Base-by-base conservation (phyloP, 1,140 invertebrate species). In the Calliphora vicina region DNA sequence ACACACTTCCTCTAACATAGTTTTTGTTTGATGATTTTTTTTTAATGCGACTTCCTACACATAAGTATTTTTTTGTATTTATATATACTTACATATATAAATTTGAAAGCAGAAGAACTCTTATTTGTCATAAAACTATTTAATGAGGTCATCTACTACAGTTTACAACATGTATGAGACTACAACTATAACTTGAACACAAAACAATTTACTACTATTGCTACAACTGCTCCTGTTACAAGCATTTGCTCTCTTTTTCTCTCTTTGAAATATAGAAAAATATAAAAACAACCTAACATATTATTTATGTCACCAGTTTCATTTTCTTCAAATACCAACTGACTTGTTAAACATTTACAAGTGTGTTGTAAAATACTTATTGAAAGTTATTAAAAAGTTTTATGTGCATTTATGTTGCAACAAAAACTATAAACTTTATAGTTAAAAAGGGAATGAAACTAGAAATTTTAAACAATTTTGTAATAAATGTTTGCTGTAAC, bases 351-450 rank as follows among this genome's bases (percentile, higher is more conserved):
- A 67, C 23, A 67, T 67, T 67, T 67, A 67, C 61, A 67, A 67
- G 61, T 23, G 50, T 57, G 61, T 67, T 67, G 61, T 67, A 23
- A 67, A 67, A 67, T 67, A 67, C 61, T 67, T 67, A 67, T 67
- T 67, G 61, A 67, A 67, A 67, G 61, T 67, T 67, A 67, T 67
- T 67, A 67, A 67, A 67, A 67, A 67, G 61, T 67, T 67, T 67
- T 67, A 10, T 35, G 35, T 2, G 35, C 6, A 35, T 35, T 8
- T 35, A 35, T 35, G 29, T 35, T 35, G 35, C 35, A 50, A 50
- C 45, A 45, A 13, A 45, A n/a, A n/a, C n/a, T n/a, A 29, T 29
- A 29, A 45, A 45, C 10, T 13, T 12, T 12, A 50, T 50, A 17
- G 15, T 50, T 3, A 12, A 50, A 50, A 50, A 50, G 17, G 13